Evolutionary conservation across 2,797 vertebrate species (phyloP), one percentile per base, ranked within the genome.

Genomic region (Malacoctenus gilli): DNA sequence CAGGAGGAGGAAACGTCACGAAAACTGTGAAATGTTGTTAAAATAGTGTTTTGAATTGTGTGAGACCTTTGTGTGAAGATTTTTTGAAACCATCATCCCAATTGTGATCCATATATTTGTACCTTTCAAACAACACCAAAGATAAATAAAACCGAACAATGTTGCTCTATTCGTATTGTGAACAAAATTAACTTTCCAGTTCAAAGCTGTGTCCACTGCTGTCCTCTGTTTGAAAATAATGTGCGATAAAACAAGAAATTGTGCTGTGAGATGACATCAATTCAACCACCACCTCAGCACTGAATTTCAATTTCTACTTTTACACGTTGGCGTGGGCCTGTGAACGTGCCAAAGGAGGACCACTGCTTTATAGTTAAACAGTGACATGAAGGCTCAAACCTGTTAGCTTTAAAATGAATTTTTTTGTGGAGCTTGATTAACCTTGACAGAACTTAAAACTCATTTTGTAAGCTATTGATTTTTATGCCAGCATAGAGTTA

Each of bases 391-490:
- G 15, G 48, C 14, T 53, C 43, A 38, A 64, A 60, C 23, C 8
- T 40, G 28, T 41, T 48, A 48, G 25, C 31, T 12, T 15, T 53
- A 52, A 73, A 68, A 78, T 59, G 2, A 47, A 68, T 49, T 31
- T 50, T 61, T 70, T 63, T 35, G 69, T 64, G 28, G 51, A 74
- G 73, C 55, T 79, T 50, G 61, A 80, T 74, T 39, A 68, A 78
- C 37, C 20, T 35, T 66, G 63, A 72, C 64, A 68, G 40, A 53
- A 63, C 37, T 57, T 53, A 80, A 79, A 82, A 66, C 31, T 71
- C 13, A 57, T 79, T 81, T 57, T 68, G 15, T 40, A 61, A 59
- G 71, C 35, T 16, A 78, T 57, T 68, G 77, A 79, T 77, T 79
- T 80, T 70, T 43, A 47, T 59, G 66, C 11, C 64, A 70, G 25